These are phyloP conservation scores for Galeopsomyia nigrocyanea DNA, from an alignment of 2,888 invertebrate genomes.

Conservation along the genomic window DNA sequence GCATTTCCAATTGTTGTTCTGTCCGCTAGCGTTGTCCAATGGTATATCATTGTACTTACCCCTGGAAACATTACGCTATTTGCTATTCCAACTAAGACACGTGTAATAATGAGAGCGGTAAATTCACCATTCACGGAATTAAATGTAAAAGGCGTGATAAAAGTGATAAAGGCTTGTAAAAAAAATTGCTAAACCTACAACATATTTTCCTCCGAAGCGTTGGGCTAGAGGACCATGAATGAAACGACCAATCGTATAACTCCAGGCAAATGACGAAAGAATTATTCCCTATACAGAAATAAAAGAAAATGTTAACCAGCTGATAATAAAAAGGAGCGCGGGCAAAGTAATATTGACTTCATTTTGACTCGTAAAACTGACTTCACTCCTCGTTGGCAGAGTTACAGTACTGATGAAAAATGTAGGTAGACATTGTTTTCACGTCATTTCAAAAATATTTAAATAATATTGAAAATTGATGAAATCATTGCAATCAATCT, in stretches of 20 bases:
- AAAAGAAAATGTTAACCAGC: no score
- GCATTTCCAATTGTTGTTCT: constrained; percentile 74
- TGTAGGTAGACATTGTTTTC: no score
- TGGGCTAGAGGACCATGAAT: constrained; percentile 84
- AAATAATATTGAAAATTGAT: no score
- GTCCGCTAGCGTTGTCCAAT: no score
- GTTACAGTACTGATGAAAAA: no score
- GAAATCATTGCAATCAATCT: no score
- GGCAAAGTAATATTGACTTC: no score
- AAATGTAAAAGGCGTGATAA: constrained; percentile 81
- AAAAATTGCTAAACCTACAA: constrained; percentile 82
- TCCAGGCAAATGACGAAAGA: constrained; percentile 84
- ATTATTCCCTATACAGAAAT: constrained; percentile 81
- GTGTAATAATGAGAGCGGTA: constrained; percentile 76
- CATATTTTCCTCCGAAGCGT: constrained; percentile 85
- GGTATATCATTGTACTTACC: constrained; percentile 80
- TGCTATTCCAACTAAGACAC: constrained; percentile 83
- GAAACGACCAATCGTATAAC: constrained; percentile 82
- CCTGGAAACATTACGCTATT: constrained; percentile 87
- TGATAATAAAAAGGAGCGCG: no score
- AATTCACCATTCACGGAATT: constrained; percentile 75
- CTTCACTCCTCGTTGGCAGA: no score
- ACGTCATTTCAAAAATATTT: no score
- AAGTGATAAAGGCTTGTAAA: constrained; percentile 82
- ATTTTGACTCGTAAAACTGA: no score